Conservation (phyloP, 2,113 vertebrate genomes). For the Petaurus breviceps region DNA sequence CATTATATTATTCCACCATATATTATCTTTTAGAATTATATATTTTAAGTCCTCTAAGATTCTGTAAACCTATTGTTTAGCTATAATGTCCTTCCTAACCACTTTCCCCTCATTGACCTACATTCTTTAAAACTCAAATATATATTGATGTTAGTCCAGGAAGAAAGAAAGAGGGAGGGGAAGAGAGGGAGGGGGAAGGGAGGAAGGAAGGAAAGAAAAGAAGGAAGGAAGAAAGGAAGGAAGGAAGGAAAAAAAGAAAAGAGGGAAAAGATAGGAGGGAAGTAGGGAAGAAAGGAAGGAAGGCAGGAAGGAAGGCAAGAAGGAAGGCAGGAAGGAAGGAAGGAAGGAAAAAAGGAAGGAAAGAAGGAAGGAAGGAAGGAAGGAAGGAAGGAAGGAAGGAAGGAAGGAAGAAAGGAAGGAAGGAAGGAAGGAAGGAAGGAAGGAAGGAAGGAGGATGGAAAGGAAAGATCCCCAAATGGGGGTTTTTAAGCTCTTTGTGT, state of each 20-base stretch:
- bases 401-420: too few species aligned
- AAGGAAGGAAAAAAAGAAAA: too few species aligned
- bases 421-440: too few species aligned
- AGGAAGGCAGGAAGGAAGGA: too few species aligned
- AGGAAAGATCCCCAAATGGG: neutral
- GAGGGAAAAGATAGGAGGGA: too few species aligned
- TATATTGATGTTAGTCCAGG: neutral
- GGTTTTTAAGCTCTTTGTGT: neutral
- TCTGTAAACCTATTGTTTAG: neutral
- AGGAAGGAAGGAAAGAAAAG: too few species aligned
- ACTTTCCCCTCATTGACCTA: neutral
- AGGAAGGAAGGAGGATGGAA: neutral
- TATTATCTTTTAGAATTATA: neutral
- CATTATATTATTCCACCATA: neutral
- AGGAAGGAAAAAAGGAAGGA: too few species aligned
- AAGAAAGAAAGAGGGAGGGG: too few species aligned
- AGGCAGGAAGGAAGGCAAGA: neutral
- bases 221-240: too few species aligned
- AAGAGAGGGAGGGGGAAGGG: too few species aligned
- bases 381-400: neutral
- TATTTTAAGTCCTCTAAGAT: neutral
- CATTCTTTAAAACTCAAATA: neutral
- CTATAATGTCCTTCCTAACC: too few species aligned
- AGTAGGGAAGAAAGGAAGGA: rapidly evolving
- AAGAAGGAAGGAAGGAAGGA: neutral